Evolutionary conservation across 2,888 invertebrate genomes (phyloP).

Genomic region (Brachypalpus laphriformis): DNA sequence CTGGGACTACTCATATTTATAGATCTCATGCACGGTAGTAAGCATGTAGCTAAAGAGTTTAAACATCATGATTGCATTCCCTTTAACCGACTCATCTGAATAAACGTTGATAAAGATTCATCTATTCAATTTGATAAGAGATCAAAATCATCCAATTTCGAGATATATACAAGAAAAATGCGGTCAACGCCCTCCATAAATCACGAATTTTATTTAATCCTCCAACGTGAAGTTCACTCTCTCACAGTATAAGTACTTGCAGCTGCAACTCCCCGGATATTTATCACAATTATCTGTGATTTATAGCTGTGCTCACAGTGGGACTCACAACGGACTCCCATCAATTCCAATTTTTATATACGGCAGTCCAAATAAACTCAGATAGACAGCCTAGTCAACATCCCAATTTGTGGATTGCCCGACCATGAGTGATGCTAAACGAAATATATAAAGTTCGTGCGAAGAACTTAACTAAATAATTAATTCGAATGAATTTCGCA

Average conservation of each 20-base stretch:
- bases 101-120: background rate
- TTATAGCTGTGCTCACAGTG: background rate
- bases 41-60: background rate
- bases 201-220: background rate
- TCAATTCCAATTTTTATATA: background rate
- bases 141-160: background rate
- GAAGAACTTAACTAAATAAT: background rate
- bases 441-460: background rate
- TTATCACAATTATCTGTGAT: conserved; percentile 4
- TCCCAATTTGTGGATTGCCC: background rate
- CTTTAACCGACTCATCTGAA: background rate
- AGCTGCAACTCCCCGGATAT: conserved; percentile 1
- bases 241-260: background rate
- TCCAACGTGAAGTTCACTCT: background rate
- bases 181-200: conserved; percentile 4
- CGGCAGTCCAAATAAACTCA: background rate
- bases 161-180: background rate
- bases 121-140: background rate
- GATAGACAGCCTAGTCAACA: background rate
- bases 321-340: background rate
- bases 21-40: too few species aligned
- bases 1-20: too few species aligned
- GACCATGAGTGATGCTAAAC: background rate
- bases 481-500: background rate
- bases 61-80: background rate